Percentiles rank a stretch among this genome's conserved stretches.
These are phyloP conservation scores for Paelopatides confundens DNA, from an alignment of 53 echinoderm and acorn worm genomes.

Conservation along the genomic window DNA sequence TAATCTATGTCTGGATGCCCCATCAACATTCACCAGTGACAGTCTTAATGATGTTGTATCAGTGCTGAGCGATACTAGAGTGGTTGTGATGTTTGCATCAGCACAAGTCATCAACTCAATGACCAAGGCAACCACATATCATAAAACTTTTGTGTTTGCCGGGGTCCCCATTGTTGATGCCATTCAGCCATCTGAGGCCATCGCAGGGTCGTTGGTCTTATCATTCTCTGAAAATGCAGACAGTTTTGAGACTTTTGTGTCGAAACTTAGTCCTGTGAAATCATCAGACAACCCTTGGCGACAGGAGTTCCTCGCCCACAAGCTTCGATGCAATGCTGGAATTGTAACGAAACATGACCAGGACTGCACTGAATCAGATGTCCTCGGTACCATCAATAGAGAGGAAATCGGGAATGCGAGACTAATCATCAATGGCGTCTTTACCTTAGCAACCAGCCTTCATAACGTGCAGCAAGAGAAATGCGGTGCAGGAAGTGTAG, in stretches of 20 bases:
- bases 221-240: not conserved
- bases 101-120: not conserved
- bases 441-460: constrained; percentile 17
- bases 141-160: constrained; percentile 20
- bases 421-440: not conserved
- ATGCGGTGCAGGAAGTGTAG: not conserved
- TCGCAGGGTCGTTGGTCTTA: constrained; percentile 11
- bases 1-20: not conserved
- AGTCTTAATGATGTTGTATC: not conserved
- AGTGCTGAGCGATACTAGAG: not conserved
- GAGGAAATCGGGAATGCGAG: not conserved
- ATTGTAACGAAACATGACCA: not conserved
- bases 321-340: constrained; percentile 1
- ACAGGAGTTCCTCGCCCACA: not conserved
- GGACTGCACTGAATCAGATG: not conserved
- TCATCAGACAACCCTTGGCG: constrained; percentile 8
- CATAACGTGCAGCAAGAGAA: not conserved
- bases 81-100: constrained; percentile 22
- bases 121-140: not conserved
- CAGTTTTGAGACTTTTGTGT: not conserved
- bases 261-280: not conserved
- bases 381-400: not conserved
- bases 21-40: not conserved
- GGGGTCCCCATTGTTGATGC: not conserved
- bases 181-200: not conserved